phyloP scores from a whole-genome alignment of 2,113 vertebrate species.

The Callospermophilus lateralis region DNA sequence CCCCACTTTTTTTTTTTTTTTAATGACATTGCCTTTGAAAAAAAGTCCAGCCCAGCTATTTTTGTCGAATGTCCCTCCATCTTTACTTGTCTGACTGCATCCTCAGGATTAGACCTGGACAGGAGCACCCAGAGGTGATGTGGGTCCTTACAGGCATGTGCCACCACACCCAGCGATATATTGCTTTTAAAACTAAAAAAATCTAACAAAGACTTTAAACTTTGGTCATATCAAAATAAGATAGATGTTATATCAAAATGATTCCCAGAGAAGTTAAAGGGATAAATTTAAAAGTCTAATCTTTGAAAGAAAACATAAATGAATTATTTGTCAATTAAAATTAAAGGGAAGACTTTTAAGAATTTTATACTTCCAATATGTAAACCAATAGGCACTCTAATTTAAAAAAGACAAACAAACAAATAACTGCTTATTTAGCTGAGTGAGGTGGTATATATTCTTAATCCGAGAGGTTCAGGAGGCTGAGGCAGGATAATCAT shows the following conservation, averaged over 20 bases:
- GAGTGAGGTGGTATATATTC: too few relatives aligned
- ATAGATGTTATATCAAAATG: neutral
- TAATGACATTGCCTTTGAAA: neutral
- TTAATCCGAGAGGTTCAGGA: too few relatives aligned
- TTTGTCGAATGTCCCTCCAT: neutral
- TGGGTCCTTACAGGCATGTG: neutral
- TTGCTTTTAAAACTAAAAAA: conserved; percentile 24
- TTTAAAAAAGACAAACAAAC: neutral
- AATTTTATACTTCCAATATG: neutral
- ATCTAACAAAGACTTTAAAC: neutral
- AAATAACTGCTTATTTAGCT: too few relatives aligned
- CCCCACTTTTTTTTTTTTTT: neutral
- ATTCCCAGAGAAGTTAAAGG: conserved; percentile 1
- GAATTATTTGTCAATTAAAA: conserved; percentile 11
- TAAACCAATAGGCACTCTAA: neutral
- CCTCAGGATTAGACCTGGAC: neutral
- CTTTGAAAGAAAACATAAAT: conserved; percentile 18
- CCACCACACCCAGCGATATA: neutral
- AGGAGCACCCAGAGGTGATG: neutral
- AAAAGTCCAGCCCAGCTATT: neutral
- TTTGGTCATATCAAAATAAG: neutral
- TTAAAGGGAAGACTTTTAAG: neutral
- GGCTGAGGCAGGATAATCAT: too few relatives aligned
- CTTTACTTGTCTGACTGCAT: neutral
- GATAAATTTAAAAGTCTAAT: neutral